Conservation (phyloP, 2,113 vertebrate species). For the Plectropomus leopardus region DNA sequence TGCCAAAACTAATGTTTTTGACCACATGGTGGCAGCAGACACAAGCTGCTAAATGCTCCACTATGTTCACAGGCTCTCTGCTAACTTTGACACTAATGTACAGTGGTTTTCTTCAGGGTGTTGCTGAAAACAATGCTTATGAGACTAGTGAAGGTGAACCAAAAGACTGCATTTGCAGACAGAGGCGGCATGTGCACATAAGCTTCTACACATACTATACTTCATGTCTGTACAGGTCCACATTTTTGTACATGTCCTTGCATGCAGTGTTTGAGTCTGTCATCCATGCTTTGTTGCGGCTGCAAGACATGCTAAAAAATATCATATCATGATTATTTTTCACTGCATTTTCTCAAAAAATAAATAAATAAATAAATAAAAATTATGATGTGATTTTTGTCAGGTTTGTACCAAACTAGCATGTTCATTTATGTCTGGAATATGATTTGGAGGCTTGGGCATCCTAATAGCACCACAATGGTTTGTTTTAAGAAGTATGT, state of each 20-base stretch:
- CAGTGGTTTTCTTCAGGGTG: not conserved
- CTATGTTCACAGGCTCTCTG: not conserved
- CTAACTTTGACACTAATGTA: not conserved
- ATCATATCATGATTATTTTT: too few species aligned
- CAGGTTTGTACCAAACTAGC: too few species aligned
- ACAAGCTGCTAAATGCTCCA: not conserved
- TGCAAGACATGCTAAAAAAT: too few species aligned
- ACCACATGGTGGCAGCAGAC: constrained; percentile 46
- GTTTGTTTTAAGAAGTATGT: too few species aligned
- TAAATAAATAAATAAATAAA: too few species aligned
- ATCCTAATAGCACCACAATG: too few species aligned
- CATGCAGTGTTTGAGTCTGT: not conserved
- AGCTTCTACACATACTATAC: not conserved
- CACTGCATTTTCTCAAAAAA: too few species aligned
- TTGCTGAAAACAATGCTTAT: not conserved
- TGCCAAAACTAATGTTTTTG: not conserved
- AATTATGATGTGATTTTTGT: too few species aligned
- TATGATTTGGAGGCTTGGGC: too few species aligned
- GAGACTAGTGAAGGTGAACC: not conserved
- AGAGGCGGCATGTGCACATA: not conserved
- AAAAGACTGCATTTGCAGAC: not conserved
- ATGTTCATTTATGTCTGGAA: too few species aligned
- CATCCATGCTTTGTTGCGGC: not conserved
- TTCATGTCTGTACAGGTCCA: not conserved
- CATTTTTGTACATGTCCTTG: not conserved